Conservation (phyloP, 2,888 invertebrate genomes). For the Lithophane ornitopus region DNA sequence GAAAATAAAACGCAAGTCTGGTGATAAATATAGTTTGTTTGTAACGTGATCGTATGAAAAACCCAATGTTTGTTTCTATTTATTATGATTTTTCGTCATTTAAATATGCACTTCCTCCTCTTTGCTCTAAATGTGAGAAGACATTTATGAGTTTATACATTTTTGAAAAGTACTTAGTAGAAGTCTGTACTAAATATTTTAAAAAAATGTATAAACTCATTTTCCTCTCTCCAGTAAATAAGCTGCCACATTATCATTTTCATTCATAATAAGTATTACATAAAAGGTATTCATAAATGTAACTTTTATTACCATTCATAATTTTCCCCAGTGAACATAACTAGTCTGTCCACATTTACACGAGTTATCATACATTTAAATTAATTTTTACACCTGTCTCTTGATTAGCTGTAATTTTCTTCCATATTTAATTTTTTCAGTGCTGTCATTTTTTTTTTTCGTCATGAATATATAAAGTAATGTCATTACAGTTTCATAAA, state of each 20-base stretch:
- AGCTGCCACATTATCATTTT: neutral
- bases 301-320: neutral
- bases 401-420: neutral
- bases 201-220: neutral
- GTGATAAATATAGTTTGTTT: neutral
- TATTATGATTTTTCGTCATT: neutral
- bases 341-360: neutral
- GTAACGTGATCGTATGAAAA: neutral
- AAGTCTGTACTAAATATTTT: neutral
- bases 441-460: neutral
- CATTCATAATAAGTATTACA: slow-evolving; percentile 5
- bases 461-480: neutral
- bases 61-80: neutral
- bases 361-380: neutral
- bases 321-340: neutral
- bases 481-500: too few relatives aligned
- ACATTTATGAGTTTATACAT: too few relatives aligned
- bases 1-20: neutral
- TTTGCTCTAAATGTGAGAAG: neutral
- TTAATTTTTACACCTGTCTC: neutral
- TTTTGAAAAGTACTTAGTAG: too few relatives aligned
- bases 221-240: neutral
- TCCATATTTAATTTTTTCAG: neutral
- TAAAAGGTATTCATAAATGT: neutral
- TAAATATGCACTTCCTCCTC: neutral